A percentile compares a stretch with the other conserved stretches of the same genome.
Evolutionary conservation across 2,888 invertebrate genomes (phyloP).

Genomic region (Temnothorax ravouxi): DNA sequence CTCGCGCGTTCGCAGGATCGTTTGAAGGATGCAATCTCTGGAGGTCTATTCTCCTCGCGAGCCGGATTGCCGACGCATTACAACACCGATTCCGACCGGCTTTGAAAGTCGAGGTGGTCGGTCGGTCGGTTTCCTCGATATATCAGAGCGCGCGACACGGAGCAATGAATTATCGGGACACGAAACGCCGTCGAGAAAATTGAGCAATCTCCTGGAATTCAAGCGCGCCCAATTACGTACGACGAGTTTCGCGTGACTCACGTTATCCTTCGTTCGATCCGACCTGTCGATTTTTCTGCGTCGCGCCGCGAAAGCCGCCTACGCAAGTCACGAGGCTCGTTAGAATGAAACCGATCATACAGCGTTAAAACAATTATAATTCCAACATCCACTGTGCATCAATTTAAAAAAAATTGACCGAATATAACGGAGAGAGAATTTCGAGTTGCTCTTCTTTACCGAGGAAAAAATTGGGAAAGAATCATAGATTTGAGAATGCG

Average conservation of each 20-base stretch:
- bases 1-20: not conserved
- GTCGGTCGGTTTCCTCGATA: conserved; percentile 5
- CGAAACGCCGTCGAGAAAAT: conserved; percentile 60
- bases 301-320: conserved; percentile 29
- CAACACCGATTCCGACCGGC: conserved; percentile 6
- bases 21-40: not conserved
- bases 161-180: conserved; percentile 31
- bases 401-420: not conserved
- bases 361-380: not conserved
- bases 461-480: not conserved
- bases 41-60: not conserved
- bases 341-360: not conserved
- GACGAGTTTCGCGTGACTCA: conserved; percentile 68
- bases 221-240: conserved; percentile 59
- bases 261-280: conserved; percentile 56
- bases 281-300: conserved; percentile 66
- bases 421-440: not conserved
- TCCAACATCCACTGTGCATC: too few species aligned
- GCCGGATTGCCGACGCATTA: conserved; percentile 1
- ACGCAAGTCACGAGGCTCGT: conserved; percentile 29
- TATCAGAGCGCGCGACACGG: conserved; percentile 9
- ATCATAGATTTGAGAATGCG: not conserved
- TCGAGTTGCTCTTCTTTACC: not conserved
- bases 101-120: conserved; percentile 15
- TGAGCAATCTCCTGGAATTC: conserved; percentile 72